Percentiles rank a stretch among this genome's conserved stretches.
Conservation (phyloP, 1,140 invertebrate genomes). For the Bradynema listronoti region DNA sequence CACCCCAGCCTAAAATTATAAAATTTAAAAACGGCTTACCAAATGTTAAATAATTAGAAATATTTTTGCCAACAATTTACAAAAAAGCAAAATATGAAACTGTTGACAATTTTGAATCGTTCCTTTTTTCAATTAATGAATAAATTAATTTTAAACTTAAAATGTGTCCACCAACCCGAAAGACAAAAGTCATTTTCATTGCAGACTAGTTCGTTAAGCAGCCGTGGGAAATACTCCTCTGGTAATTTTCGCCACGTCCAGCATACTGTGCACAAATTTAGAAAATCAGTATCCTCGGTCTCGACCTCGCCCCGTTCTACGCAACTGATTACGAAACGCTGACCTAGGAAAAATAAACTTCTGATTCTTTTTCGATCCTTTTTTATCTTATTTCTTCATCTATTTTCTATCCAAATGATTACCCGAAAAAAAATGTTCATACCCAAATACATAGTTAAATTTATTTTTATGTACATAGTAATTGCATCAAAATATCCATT, state of each 20-base stretch:
- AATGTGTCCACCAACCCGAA: slow-evolving; percentile 20
- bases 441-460: too few relatives aligned
- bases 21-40: background rate
- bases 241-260: slow-evolving; percentile 34
- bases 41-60: too few relatives aligned
- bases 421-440: too few relatives aligned
- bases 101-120: background rate
- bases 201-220: slow-evolving; percentile 39
- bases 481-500: too few relatives aligned
- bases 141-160: background rate
- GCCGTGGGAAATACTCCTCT: slow-evolving; percentile 36
- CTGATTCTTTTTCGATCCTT: background rate
- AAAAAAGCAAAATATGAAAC: background rate
- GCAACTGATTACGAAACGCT: slow-evolving; percentile 42
- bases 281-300: slow-evolving; percentile 30
- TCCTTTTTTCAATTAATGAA: slow-evolving; percentile 2
- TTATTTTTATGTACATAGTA: too few relatives aligned
- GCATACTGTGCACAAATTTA: slow-evolving; percentile 39
- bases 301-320: slow-evolving; percentile 40
- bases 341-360: slow-evolving; percentile 14
- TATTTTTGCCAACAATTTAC: too few relatives aligned
- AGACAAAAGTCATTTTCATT: slow-evolving; percentile 39
- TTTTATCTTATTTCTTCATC: too few relatives aligned
- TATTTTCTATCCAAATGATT: too few relatives aligned
- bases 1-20: slow-evolving; percentile 21